Conservation (phyloP, 2,888 invertebrate genomes). For the Synanthedon formicaeformis region DNA sequence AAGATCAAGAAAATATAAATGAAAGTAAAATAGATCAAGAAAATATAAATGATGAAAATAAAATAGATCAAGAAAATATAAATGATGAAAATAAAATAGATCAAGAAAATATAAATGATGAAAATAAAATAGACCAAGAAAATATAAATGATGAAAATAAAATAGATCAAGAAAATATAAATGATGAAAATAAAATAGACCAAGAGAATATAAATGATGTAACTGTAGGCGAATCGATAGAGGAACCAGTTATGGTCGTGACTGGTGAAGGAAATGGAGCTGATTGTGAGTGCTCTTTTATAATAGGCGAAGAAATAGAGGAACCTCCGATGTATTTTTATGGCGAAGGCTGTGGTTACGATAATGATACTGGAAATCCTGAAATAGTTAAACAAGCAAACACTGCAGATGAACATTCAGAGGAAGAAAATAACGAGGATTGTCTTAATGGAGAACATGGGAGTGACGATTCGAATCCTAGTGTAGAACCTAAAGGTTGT, state of each 20-base stretch:
- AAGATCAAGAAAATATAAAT: neutral
- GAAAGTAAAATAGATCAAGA: neutral
- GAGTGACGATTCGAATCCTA: slow-evolving; percentile 32
- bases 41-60: slow-evolving; percentile 1
- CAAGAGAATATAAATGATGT: slow-evolving; percentile 7
- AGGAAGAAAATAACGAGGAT: slow-evolving; percentile 44
- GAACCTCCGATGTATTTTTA: slow-evolving; percentile 78
- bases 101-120: slow-evolving; percentile 4
- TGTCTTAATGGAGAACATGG: slow-evolving; percentile 49
- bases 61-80: too few relatives aligned
- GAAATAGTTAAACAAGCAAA: slow-evolving; percentile 37
- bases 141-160: slow-evolving; percentile 8
- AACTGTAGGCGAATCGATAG: slow-evolving; percentile 74
- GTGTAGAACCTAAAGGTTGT: slow-evolving; percentile 35
- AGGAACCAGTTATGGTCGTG: slow-evolving; percentile 79
- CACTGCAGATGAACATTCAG: slow-evolving; percentile 29
- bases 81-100: slow-evolving; percentile 8
- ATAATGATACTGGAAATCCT: slow-evolving; percentile 81
- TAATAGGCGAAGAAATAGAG: slow-evolving; percentile 77
- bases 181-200: slow-evolving; percentile 8
- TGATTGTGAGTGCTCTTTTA: slow-evolving; percentile 70
- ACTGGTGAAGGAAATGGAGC: slow-evolving; percentile 78
- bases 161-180: slow-evolving; percentile 2
- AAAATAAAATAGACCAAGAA: slow-evolving; percentile 7
- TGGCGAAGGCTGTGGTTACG: slow-evolving; percentile 79